phyloP scores from a whole-genome alignment of 1,140 invertebrate genomes.

The Drosophila ogumai region DNA sequence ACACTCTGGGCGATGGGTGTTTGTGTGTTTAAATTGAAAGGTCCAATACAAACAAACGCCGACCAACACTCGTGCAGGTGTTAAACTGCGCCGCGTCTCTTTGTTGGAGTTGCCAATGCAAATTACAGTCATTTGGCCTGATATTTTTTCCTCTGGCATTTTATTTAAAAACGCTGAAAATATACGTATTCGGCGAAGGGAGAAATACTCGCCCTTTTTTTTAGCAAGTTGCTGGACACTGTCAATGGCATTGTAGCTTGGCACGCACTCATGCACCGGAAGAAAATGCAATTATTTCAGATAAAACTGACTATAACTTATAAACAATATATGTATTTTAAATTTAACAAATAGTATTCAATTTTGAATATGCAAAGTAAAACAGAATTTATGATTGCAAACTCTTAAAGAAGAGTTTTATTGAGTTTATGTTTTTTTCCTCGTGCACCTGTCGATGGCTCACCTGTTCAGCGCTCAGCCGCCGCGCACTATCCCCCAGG shows the following conservation, averaged over 20 bases:
- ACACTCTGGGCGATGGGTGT: constrained; percentile 11
- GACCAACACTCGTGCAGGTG: constrained; percentile 50
- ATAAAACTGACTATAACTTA: no score
- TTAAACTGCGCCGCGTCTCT: constrained; percentile 41
- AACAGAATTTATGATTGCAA: neutral
- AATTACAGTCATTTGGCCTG: constrained; percentile 59
- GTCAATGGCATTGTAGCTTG: constrained; percentile 49
- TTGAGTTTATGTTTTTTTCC: neutral
- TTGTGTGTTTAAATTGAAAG: constrained; percentile 64
- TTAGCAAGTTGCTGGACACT: constrained; percentile 5
- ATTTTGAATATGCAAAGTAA: neutral
- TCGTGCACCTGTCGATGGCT: constrained; percentile 16
- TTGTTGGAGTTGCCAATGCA: constrained; percentile 48
- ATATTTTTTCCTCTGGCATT: constrained; percentile 29
- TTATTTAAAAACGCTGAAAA: constrained; percentile 50
- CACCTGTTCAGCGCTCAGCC: constrained; percentile 17
- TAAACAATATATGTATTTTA: neutral
- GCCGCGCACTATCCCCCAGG: neutral
- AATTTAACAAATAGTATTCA: neutral
- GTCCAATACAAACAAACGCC: constrained; percentile 31
- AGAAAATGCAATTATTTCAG: constrained; percentile 5
- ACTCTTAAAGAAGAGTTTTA: neutral
- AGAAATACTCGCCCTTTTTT: constrained; percentile 19
- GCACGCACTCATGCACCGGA: constrained; percentile 30
- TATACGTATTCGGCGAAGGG: constrained; percentile 11